These are phyloP conservation scores for Clunio marinus DNA, from an alignment of 2,888 invertebrate species.

Conservation along the genomic window DNA sequence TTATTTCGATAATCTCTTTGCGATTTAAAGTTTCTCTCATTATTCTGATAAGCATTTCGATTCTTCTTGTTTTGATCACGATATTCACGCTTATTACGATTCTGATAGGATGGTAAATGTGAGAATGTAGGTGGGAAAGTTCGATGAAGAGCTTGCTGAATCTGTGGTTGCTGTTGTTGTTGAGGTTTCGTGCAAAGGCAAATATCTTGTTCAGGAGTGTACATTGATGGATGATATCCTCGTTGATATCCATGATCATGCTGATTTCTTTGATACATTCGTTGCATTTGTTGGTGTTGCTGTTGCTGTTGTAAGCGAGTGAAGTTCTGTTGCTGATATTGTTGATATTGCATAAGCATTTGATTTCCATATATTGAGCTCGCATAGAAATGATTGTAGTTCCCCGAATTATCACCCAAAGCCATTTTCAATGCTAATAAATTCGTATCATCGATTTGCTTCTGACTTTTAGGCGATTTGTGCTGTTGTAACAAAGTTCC, in stretches of 20 bases:
- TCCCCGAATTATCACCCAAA: conserved; percentile 16
- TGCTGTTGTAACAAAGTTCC: not conserved
- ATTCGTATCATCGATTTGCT: not conserved
- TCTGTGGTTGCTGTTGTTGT: not conserved
- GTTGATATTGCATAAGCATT: not conserved
- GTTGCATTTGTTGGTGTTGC: not conserved
- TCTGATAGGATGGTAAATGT: conserved; percentile 11
- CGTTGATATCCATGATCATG: not conserved
- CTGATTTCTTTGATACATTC: not conserved
- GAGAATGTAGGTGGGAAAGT: not conserved
- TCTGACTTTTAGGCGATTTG: not conserved
- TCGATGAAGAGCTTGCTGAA: too few species aligned
- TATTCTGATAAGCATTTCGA: not conserved
- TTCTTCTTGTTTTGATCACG: not conserved
- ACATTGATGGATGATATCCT: not conserved
- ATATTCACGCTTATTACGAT: not conserved
- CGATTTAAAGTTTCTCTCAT: not conserved
- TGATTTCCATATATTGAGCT: conserved; percentile 8
- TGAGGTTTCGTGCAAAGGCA: not conserved
- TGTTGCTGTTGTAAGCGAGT: not conserved
- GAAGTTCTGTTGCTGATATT: not conserved
- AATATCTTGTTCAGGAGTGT: not conserved
- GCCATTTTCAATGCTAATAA: not conserved
- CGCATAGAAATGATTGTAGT: conserved; percentile 17
- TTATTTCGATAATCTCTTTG: not conserved